These are phyloP conservation scores for Cygnus olor DNA, from an alignment of 2,797 vertebrate species.

Conservation along the genomic window DNA sequence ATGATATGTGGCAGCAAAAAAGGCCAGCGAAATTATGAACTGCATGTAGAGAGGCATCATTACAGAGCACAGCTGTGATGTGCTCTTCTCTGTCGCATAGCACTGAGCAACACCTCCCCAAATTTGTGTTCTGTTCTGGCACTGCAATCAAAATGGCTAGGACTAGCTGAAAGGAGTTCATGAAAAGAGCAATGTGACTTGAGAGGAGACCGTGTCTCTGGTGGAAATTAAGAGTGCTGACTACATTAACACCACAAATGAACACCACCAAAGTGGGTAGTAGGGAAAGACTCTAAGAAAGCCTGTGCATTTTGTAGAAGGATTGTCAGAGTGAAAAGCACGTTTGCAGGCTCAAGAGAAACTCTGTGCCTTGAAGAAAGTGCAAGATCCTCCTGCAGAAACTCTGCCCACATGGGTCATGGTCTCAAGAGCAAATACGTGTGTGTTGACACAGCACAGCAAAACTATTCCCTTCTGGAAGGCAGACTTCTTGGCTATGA, in stretches of 20 bases:
- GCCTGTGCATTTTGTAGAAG: background rate
- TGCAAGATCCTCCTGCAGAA: background rate
- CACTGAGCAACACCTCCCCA: background rate
- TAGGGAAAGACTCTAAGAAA: background rate
- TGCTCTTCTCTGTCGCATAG: background rate
- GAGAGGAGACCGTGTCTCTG: background rate
- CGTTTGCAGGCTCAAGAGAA: background rate
- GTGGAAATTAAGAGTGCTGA: background rate
- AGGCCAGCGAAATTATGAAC: background rate
- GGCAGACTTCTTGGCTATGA: background rate
- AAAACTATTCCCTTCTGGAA: background rate
- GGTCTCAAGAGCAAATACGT: background rate
- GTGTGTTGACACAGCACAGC: background rate
- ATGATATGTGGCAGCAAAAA: background rate
- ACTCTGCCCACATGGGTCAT: rapidly evolving
- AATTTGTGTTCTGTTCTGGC: background rate
- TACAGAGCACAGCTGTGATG: background rate
- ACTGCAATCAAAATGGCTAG: background rate
- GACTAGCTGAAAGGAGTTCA: background rate
- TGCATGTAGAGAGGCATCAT: background rate
- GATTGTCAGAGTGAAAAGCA: background rate
- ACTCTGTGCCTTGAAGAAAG: background rate
- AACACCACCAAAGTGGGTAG: background rate
- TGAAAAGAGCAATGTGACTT: background rate
- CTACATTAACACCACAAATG: background rate